These are phyloP conservation scores for Hippocampus abdominalis DNA, from an alignment of 2,113 vertebrate genomes.

Conservation along the genomic window DNA sequence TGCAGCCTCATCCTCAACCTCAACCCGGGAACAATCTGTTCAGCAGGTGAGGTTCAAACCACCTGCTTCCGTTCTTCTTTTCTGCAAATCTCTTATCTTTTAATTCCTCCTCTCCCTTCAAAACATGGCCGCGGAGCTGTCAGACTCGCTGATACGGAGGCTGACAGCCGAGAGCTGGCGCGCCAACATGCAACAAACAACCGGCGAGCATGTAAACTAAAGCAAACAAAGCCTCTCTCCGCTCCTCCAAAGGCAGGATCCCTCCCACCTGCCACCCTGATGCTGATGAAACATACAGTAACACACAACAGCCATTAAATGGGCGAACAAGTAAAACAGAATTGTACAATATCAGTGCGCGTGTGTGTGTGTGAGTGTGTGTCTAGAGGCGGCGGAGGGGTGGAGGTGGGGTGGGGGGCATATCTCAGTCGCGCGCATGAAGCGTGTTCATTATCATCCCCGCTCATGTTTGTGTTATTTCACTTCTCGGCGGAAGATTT, in stretches of 20 bases:
- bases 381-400: too few relatives aligned
- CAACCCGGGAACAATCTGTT: slow-evolving; percentile 47
- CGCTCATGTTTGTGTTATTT: slow-evolving; percentile 51
- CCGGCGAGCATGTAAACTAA: slow-evolving; percentile 71
- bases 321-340: slow-evolving; percentile 48
- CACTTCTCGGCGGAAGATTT: slow-evolving; percentile 42
- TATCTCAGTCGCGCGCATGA: slow-evolving; percentile 36
- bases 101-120: slow-evolving; percentile 53
- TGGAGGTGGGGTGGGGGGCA: slow-evolving; percentile 40
- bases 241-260: slow-evolving; percentile 65
- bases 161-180: slow-evolving; percentile 65
- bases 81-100: slow-evolving; percentile 43
- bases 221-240: slow-evolving; percentile 72
- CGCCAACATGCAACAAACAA: slow-evolving; percentile 69
- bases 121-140: slow-evolving; percentile 69
- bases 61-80: slow-evolving; percentile 30
- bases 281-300: slow-evolving; percentile 75
- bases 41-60: slow-evolving; percentile 51
- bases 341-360: slow-evolving; percentile 41
- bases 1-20: slow-evolving; percentile 42
- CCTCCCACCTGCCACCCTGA: slow-evolving; percentile 68
- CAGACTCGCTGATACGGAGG: slow-evolving; percentile 61
- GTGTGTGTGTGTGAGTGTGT: slow-evolving; percentile 28
- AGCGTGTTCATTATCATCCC: slow-evolving; percentile 67
- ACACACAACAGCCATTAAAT: slow-evolving; percentile 66